Conservation (phyloP, 1,140 invertebrate species). For the Bombus cullumanus region DNA sequence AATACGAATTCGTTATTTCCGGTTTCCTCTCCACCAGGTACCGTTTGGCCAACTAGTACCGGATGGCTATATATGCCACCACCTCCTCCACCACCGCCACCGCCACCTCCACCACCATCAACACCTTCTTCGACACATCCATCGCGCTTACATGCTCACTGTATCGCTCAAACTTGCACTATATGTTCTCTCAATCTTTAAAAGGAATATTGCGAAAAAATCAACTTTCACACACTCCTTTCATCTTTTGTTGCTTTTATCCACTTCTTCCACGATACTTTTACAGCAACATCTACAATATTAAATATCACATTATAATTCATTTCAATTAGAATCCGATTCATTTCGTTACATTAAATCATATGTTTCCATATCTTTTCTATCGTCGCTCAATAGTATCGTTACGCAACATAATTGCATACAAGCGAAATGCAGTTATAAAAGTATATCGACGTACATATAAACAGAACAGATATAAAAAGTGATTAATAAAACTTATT, state of each 20-base stretch:
- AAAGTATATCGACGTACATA: background rate
- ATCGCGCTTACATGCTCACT: constrained; percentile 76
- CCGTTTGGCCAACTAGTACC: constrained; percentile 64
- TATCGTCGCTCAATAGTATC: no score
- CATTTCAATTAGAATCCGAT: no score
- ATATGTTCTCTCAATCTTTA: constrained; percentile 83
- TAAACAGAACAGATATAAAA: background rate
- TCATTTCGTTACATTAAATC: no score
- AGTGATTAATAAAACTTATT: background rate
- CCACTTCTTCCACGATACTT: background rate
- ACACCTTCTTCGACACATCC: constrained; percentile 73
- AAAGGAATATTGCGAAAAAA: background rate
- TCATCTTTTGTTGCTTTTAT: background rate
- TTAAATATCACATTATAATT: background rate
- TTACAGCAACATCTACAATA: background rate
- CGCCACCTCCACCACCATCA: constrained; percentile 62
- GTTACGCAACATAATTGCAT: background rate
- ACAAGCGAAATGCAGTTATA: background rate
- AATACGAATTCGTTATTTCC: constrained; percentile 67
- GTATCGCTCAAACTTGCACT: constrained; percentile 82
- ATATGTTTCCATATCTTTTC: no score
- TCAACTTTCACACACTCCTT: background rate
- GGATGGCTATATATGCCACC: constrained; percentile 73
- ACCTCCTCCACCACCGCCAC: constrained; percentile 60
- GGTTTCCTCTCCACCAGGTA: constrained; percentile 57